phyloP scores from a whole-genome alignment of 1,140 invertebrate genomes.

The Meloidogyne floridensis region DNA sequence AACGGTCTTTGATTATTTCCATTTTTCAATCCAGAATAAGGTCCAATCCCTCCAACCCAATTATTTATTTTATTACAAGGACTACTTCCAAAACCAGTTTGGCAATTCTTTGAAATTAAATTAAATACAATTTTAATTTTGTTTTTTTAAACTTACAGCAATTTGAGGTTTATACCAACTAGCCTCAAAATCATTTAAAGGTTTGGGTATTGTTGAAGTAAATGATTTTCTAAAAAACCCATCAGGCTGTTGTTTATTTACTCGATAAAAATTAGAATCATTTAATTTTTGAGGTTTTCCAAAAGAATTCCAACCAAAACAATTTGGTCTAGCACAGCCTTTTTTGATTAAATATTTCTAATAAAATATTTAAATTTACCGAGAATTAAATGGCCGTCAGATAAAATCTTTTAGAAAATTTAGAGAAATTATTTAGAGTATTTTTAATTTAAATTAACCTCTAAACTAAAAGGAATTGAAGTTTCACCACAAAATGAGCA shows the following conservation, averaged over 20 bases:
- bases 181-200: constrained; percentile 29
- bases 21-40: constrained; percentile 41
- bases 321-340: constrained; percentile 46
- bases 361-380: constrained; percentile 17
- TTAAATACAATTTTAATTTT: background rate
- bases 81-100: constrained; percentile 36
- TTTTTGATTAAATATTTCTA: background rate
- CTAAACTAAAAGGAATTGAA: constrained; percentile 41
- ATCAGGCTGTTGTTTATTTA: constrained; percentile 53
- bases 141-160: constrained; percentile 19
- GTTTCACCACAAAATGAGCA: constrained; percentile 40
- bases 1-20: too few species aligned
- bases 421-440: background rate
- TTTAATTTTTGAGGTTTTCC: constrained; percentile 19
- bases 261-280: constrained; percentile 39
- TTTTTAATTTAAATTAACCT: background rate
- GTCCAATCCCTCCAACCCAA: constrained; percentile 56
- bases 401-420: constrained; percentile 18
- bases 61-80: constrained; percentile 41
- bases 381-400: constrained; percentile 37
- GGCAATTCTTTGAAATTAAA: constrained; percentile 35
- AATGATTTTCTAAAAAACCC: constrained; percentile 41
- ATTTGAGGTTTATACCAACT: constrained; percentile 46
- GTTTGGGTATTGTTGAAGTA: constrained; percentile 11
- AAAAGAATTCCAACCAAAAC: constrained; percentile 42